Evolutionary conservation across 2,797 vertebrate species (phyloP).

Genomic region (Fundulus diaphanus): DNA sequence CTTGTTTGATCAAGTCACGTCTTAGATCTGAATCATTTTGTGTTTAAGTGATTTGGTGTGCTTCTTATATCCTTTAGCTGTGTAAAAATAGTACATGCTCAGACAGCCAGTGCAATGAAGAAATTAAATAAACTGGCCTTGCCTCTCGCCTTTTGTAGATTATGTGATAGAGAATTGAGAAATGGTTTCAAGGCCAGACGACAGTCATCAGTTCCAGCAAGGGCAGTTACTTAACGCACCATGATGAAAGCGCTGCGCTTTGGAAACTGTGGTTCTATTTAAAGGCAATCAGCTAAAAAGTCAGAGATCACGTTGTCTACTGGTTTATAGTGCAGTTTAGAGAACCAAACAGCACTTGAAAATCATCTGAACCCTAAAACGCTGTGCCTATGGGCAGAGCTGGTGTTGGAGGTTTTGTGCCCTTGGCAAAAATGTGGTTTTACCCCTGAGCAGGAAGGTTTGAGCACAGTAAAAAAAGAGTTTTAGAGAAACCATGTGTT

Average conservation of each 20-base stretch:
- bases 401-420: neutral
- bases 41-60: constrained; percentile 15
- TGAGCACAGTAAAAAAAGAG: neutral
- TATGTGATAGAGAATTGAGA: constrained; percentile 39
- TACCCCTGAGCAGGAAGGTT: neutral
- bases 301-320: neutral
- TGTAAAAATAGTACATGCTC: constrained; percentile 9
- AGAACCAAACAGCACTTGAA: neutral
- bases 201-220: constrained; percentile 45
- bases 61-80: neutral
- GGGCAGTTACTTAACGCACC: constrained; percentile 40
- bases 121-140: too few species aligned
- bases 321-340: neutral
- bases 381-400: neutral
- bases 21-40: constrained; percentile 11
- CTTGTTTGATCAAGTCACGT: constrained; percentile 24
- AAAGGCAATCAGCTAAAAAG: neutral
- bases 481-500: neutral
- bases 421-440: neutral
- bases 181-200: constrained; percentile 41
- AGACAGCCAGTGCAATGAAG: constrained; percentile 18
- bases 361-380: neutral
- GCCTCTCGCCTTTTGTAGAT: constrained; percentile 26
- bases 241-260: constrained; percentile 28
- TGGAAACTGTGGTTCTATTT: constrained; percentile 8